Percentiles rank a stretch among this genome's conserved stretches.
Evolutionary conservation across 2,113 vertebrate species (phyloP).

Genomic region (Pimephales promelas): DNA sequence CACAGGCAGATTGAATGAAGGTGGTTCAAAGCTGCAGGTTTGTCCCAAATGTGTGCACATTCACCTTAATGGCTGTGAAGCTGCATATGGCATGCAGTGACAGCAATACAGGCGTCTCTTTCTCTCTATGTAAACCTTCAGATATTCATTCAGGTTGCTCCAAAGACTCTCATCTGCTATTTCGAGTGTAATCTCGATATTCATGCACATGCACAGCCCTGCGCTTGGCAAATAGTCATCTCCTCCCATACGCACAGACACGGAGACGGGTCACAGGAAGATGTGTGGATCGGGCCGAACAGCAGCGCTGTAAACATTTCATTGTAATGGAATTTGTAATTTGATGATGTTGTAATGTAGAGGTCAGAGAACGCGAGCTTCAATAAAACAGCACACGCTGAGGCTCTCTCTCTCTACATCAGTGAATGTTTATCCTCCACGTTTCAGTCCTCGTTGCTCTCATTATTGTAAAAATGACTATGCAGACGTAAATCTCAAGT

Average conservation of each 20-base stretch:
- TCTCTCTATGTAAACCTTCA: slow-evolving; percentile 7
- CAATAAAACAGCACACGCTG: slow-evolving; percentile 55
- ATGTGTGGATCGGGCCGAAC: slow-evolving; percentile 24
- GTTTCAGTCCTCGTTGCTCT: slow-evolving; percentile 39
- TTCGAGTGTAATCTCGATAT: slow-evolving; percentile 33
- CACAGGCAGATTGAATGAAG: background rate
- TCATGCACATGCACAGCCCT: slow-evolving; percentile 46
- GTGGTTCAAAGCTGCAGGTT: background rate
- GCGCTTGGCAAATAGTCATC: slow-evolving; percentile 30
- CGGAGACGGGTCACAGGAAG: background rate
- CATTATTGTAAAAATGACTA: slow-evolving; percentile 51
- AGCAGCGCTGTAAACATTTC: slow-evolving; percentile 56
- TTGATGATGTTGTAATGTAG: slow-evolving; percentile 57
- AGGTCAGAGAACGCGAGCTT: slow-evolving; percentile 52
- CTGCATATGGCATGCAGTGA: background rate
- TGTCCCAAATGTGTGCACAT: slow-evolving; percentile 4
- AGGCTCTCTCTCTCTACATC: background rate
- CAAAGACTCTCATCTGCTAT: slow-evolving; percentile 24
- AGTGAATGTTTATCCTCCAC: slow-evolving; percentile 36
- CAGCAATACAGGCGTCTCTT: background rate
- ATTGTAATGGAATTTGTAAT: slow-evolving; percentile 62
- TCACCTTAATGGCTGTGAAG: background rate
- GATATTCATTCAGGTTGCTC: slow-evolving; percentile 17
- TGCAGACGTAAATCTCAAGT: slow-evolving; percentile 52
- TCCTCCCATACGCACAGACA: slow-evolving; percentile 21